Base-by-base conservation (phyloP, 1,140 invertebrate genomes). In the Scylla paramamosain region DNA sequence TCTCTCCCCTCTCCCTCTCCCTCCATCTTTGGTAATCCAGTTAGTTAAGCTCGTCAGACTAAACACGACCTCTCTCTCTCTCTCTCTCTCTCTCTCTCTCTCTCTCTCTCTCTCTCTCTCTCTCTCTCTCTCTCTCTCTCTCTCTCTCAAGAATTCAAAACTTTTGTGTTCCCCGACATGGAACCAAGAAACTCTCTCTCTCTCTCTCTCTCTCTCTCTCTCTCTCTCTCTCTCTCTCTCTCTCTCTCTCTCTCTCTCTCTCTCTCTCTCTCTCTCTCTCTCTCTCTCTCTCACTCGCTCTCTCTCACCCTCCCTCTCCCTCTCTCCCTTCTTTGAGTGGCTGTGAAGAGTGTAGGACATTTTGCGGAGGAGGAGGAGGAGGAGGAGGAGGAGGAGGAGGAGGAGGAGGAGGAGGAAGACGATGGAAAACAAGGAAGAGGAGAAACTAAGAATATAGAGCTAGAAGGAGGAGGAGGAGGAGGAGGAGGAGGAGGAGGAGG, bases 61-160 rank as follows among this genome's bases (percentile, higher is more conserved):
- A 59, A 59, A 59, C 52, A 59, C 52, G 52, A 59, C 52, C 52
- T 20, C 67, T n/a, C 67, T n/a, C 67, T 77, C 59, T 67, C 59
- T 67, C 59, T 67, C 59, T 67, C 59, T 67, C 59, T 67, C 59
- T 67, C 59, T 67, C 59, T 67, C 59, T 67, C 59, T 67, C 67
- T 77, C 67, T 77, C 67, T 77, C 67, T 77, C 67, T 77, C 67
- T 77, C 67, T 77, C 16, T n/a, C 16, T 20, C 67, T 7, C 4
- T 7, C 12, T 77, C 67, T n/a, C 16, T 77, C 25, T n/a, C 25
- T 77, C 20, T n/a, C 25, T 77, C 20, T 77, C 25, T 77, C 25
- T n/a, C 16, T 77, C 25, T n/a, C 67, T 25, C 25, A 77, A n/a
- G 25, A 77, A n/a, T 77, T n/a, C 25, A 59, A 59, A 59, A 59